Evolutionary conservation across 2,888 invertebrate species (phyloP).

Genomic region (Euphydryas editha): DNA sequence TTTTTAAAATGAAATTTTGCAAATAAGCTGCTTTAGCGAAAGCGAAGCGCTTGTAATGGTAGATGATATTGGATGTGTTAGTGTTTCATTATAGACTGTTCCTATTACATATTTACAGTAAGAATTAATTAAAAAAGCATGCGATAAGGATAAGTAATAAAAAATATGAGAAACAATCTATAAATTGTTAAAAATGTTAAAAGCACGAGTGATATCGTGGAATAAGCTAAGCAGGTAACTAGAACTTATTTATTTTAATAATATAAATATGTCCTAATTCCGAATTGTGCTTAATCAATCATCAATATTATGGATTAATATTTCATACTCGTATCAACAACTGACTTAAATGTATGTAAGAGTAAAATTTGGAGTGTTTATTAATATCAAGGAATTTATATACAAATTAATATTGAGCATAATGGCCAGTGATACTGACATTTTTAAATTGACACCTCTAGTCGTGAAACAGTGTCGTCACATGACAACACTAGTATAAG

Average conservation of each 20-base stretch:
- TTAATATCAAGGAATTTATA: no score
- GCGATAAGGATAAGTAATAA: conserved; percentile 46
- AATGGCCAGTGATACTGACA: no score
- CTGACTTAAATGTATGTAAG: no score
- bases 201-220: conserved; percentile 63
- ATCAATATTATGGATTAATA: conserved; percentile 12
- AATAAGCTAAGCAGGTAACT: conserved; percentile 57
- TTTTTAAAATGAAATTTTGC: conserved; percentile 50
- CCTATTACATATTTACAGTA: conserved; percentile 30
- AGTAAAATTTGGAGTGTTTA: no score
- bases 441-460: no score
- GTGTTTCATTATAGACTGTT: conserved; percentile 48
- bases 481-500: no score
- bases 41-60: conserved; percentile 61
- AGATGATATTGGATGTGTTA: conserved; percentile 37
- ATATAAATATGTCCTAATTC: conserved; percentile 25
- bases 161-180: conserved; percentile 73
- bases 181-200: conserved; percentile 58
- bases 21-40: conserved; percentile 75
- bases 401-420: no score
- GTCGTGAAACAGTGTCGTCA: no score
- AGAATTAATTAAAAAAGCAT: conserved; percentile 48
- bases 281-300: conserved; percentile 5
- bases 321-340: conserved; percentile 30
- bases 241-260: conserved; percentile 31